Percentiles rank a stretch among this genome's conserved stretches.
Conservation (phyloP, 2,797 vertebrate genomes). For the Okamejei kenojei region DNA sequence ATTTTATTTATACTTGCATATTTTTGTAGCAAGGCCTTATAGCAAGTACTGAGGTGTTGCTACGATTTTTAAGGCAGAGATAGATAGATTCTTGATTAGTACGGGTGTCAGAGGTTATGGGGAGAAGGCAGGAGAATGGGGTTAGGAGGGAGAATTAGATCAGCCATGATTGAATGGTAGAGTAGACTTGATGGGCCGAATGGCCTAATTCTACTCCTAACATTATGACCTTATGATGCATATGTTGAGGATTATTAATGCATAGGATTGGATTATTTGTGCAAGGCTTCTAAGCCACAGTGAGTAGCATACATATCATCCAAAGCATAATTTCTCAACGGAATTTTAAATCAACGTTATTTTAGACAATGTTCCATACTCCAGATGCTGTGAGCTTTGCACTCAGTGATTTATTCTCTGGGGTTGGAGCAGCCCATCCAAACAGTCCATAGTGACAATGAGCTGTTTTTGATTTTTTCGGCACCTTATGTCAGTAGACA, state of each 20-base stretch:
- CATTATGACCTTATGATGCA: not conserved
- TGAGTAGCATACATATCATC: not conserved
- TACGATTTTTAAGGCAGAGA: not conserved
- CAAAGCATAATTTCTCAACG: not conserved
- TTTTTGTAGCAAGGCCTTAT: not conserved
- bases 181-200: no score
- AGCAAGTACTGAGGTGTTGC: not conserved
- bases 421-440: not conserved
- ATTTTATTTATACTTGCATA: not conserved
- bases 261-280: not conserved
- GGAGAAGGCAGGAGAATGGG: no score
- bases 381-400: not conserved
- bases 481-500: not conserved
- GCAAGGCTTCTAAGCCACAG: not conserved
- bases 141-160: no score
- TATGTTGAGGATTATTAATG: not conserved
- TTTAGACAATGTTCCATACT: not conserved
- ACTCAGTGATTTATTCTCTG: not conserved
- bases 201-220: no score
- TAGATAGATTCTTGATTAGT: no score
- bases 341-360: not conserved
- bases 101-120: no score
- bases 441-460: not conserved
- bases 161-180: no score
- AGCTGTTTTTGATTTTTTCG: not conserved